Percentiles rank a stretch among this genome's conserved stretches.
phyloP scores from a whole-genome alignment of 1,140 invertebrate species.

The Homarus americanus region DNA sequence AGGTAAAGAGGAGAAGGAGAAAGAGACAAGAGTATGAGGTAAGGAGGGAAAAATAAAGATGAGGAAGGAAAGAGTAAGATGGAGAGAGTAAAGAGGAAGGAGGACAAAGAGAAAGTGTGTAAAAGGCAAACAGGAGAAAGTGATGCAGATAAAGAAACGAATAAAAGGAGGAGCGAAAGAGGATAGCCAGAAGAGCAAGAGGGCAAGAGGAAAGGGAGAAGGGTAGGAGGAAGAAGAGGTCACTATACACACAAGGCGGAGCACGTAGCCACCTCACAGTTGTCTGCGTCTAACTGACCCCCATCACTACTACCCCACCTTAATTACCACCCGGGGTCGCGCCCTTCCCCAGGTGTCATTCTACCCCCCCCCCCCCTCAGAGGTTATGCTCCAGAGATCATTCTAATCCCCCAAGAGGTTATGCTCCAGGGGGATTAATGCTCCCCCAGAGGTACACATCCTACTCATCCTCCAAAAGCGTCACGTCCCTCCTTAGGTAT shows the following conservation, averaged over 20 bases:
- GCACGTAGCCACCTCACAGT: too few relatives aligned
- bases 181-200: not conserved
- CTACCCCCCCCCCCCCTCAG: too few relatives aligned
- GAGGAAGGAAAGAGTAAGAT: not conserved
- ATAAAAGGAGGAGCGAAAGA: not conserved
- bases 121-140: not conserved
- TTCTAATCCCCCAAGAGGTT: too few relatives aligned
- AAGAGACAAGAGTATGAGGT: not conserved
- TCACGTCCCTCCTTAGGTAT: too few relatives aligned
- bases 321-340: not conserved
- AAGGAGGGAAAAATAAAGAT: not conserved
- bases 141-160: not conserved
- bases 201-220: not conserved
- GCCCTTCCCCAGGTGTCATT: not conserved
- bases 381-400: too few relatives aligned
- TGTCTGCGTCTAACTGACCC: too few relatives aligned
- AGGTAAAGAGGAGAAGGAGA: not conserved
- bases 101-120: too few relatives aligned
- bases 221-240: not conserved
- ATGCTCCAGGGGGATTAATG: too few relatives aligned
- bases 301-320: too few relatives aligned
- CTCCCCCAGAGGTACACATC: too few relatives aligned
- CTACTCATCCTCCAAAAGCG: too few relatives aligned
- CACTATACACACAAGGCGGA: too few relatives aligned
- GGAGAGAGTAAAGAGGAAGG: not conserved